A percentile compares a stretch with the other conserved stretches of the same genome.
Evolutionary conservation across 2,113 vertebrate genomes (phyloP).

Genomic region (Stomatorhinus ivindoensis): DNA sequence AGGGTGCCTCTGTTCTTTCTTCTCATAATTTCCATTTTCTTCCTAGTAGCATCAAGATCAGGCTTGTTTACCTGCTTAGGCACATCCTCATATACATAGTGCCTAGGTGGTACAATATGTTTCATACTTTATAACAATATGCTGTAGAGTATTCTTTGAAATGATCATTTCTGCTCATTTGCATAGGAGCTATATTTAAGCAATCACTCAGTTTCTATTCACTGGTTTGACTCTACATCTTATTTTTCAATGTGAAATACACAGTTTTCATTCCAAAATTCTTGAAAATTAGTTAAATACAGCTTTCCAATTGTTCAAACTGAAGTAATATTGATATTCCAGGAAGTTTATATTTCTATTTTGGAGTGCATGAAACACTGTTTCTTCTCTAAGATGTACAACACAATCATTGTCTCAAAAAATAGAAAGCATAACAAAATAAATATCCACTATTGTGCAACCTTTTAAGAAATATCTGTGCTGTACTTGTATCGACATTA

Average conservation of each 20-base stretch:
- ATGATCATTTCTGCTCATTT: not conserved
- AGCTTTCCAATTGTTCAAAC: not conserved
- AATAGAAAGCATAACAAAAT: too few species aligned
- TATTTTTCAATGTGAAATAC: not conserved
- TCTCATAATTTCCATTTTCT: not conserved
- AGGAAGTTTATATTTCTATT: not conserved
- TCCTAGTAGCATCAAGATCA: not conserved
- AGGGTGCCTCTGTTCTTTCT: not conserved
- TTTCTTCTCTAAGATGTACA: not conserved
- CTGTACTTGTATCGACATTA: too few species aligned
- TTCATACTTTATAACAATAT: not conserved
- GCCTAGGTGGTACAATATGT: not conserved
- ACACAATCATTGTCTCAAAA: too few species aligned
- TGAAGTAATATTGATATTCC: not conserved
- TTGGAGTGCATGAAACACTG: not conserved
- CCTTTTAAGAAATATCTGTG: too few species aligned
- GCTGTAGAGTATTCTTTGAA: not conserved
- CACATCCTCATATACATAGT: not conserved
- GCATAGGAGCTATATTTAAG: not conserved
- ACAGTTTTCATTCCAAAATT: not conserved
- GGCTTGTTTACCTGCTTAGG: not conserved
- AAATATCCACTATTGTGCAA: too few species aligned
- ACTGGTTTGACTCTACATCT: not conserved
- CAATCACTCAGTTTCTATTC: not conserved
- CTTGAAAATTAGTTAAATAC: not conserved